phyloP scores from a whole-genome alignment of 2,888 invertebrate genomes.

The Temnothorax unifasciatus region DNA sequence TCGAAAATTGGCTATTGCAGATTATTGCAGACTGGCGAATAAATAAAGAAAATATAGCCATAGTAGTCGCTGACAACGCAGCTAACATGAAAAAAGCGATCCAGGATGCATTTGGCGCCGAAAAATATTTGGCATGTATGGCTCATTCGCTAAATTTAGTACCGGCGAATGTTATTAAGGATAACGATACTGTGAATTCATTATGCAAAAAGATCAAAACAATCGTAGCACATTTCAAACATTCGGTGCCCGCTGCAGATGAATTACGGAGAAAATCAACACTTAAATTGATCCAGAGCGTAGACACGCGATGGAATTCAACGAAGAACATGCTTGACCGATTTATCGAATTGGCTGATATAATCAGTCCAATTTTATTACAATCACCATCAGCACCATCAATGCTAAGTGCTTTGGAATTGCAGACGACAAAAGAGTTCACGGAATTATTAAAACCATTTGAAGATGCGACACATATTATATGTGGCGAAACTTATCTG shows the following conservation, averaged over 20 bases:
- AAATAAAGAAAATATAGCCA: too few species aligned
- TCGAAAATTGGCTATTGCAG: too few species aligned
- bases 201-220: neutral
- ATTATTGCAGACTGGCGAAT: too few species aligned
- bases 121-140: too few species aligned
- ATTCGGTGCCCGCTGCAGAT: constrained; percentile 23
- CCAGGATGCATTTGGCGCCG: too few species aligned
- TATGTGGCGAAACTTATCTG: constrained; percentile 64
- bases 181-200: neutral
- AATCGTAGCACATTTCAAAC: constrained; percentile 34
- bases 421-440: constrained; percentile 32
- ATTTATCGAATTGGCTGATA: constrained; percentile 24
- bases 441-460: constrained; percentile 17
- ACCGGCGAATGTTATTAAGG: neutral
- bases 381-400: neutral
- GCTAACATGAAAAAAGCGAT: neutral
- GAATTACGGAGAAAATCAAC: neutral
- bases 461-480: neutral
- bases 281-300: too few species aligned
- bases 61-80: neutral
- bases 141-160: neutral
- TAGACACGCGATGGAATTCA: constrained; percentile 15
- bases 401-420: constrained; percentile 16
- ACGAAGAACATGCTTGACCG: constrained; percentile 15
- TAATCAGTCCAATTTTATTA: constrained; percentile 4